phyloP scores from a whole-genome alignment of 1,140 invertebrate species.

The Danaus plexippus region DNA sequence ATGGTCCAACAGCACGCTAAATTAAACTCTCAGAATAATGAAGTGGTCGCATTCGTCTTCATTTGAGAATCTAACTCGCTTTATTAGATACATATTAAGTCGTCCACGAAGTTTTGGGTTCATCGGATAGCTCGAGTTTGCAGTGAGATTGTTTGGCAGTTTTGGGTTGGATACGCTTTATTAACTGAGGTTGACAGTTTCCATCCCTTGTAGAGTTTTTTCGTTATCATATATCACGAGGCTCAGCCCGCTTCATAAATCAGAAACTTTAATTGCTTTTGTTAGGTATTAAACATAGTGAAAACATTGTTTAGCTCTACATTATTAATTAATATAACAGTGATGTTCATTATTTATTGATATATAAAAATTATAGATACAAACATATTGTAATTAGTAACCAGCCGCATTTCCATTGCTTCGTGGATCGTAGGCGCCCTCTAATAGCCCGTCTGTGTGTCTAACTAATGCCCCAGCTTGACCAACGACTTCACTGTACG shows the following conservation, averaged over 20 bases:
- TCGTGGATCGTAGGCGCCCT: constrained; percentile 54
- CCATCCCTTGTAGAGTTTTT: constrained; percentile 17
- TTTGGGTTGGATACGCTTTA: constrained; percentile 34
- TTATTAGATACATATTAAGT: constrained; percentile 48
- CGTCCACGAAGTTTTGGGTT: constrained; percentile 31
- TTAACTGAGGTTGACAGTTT: constrained; percentile 20
- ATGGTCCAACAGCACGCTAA: constrained; percentile 43
- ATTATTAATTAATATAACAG: too few relatives aligned
- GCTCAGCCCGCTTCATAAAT: constrained; percentile 4
- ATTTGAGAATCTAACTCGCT: constrained; percentile 38
- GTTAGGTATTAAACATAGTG: constrained; percentile 1
- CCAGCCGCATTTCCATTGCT: constrained; percentile 53
- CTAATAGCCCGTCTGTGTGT: constrained; percentile 46
- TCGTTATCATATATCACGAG: constrained; percentile 21
- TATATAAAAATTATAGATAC: constrained; percentile 3
- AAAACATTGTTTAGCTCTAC: too few relatives aligned
- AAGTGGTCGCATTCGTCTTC: constrained; percentile 53
- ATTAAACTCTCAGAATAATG: constrained; percentile 56
- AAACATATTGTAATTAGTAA: constrained; percentile 27
- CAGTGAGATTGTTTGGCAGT: constrained; percentile 40
- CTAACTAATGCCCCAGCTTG: constrained; percentile 51
- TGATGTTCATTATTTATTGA: not conserved
- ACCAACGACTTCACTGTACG: constrained; percentile 37
- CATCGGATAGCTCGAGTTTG: constrained; percentile 28
- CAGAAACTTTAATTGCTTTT: constrained; percentile 13